Base-by-base conservation (phyloP, 2,113 vertebrate species). In the Nerophis ophidion region DNA sequence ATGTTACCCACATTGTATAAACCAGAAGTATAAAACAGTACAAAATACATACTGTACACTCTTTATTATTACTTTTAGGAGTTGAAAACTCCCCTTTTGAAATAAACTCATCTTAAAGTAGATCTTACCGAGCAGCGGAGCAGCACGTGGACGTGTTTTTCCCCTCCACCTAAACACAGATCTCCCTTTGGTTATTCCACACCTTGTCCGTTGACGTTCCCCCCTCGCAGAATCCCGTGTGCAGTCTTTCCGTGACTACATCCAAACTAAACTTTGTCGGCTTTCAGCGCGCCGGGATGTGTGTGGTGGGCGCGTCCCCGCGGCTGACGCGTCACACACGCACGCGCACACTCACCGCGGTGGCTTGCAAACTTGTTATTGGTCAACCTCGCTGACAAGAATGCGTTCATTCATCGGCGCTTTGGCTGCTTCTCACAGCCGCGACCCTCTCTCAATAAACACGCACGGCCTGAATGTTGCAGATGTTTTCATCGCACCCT, bases 251-350 rank as follows among this genome's bases (percentile, higher is more conserved):
- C 63, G 53, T 49, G 70, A 54, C 16, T 68, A 54, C 68, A 72
- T 80, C 82, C 81, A 72, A 68, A 70, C 58, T 52, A 40, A 55
- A 49, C 62, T 60, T 7, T 3, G 19, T 55, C 42, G 9, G 35
- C 4, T 40, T 56, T 10, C 38, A 10, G 40, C 8, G n/a, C 19
- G 5, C 60, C 4, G 63, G 19, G 65, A 61, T 46, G 54, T 54
- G 74, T 51, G 64, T 58, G 3, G 79, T 73, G 81, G 82, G 77
- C 53, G 76, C 77, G 83, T 65, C 81, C 65, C 80, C 17, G 64
- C 26, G 26, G 26, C 55, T 71, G 77, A 79, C 83, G 79, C 79
- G 75, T 81, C 79, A 67, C 52, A 49, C 62, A 1, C 5, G 61
- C 16, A 76, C 68, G 70, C 79, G 65, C 52, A 49, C 62, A 1